A percentile compares a stretch with the other conserved stretches of the same genome.
phyloP scores from a whole-genome alignment of 1,140 invertebrate species.

The Aethina tumida region DNA sequence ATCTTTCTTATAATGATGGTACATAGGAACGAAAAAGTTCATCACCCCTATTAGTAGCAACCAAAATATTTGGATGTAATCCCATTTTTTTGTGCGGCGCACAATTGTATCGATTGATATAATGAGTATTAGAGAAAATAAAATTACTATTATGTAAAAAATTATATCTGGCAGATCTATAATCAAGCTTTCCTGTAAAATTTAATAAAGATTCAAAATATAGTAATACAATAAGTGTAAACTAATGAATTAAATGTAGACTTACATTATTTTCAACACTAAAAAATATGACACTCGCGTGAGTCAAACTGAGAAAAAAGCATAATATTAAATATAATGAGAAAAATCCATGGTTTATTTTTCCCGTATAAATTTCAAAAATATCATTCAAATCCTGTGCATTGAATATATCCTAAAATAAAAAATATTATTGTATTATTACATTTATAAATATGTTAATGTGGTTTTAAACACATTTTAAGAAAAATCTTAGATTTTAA shows the following conservation, averaged over 20 bases:
- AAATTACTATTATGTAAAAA: constrained; percentile 34
- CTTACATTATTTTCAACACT: constrained; percentile 25
- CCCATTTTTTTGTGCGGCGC: constrained; percentile 7
- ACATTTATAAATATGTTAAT: too few relatives aligned
- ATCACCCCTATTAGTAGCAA: constrained; percentile 37
- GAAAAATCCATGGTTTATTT: constrained; percentile 65
- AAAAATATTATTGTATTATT: constrained; percentile 6
- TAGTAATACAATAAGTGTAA: constrained; percentile 19
- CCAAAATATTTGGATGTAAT: constrained; percentile 20
- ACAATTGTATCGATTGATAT: constrained; percentile 10
- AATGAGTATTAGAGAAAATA: constrained; percentile 21
- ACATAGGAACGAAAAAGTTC: constrained; percentile 46
- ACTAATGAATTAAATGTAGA: constrained; percentile 32
- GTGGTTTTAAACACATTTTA: too few relatives aligned
- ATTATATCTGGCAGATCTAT: constrained; percentile 35
- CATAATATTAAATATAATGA: constrained; percentile 64
- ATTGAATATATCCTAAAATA: constrained; percentile 42
- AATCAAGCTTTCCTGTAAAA: constrained; percentile 28
- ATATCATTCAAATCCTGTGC: constrained; percentile 61
- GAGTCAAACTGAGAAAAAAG: constrained; percentile 48
- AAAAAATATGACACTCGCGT: constrained; percentile 47
- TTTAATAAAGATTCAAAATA: not conserved
- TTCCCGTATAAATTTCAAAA: constrained; percentile 62
- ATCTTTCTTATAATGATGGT: constrained; percentile 38
- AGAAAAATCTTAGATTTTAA: too few relatives aligned